Base-by-base conservation (phyloP, 1,140 invertebrate genomes). In the Paraescarpia echinospica region DNA sequence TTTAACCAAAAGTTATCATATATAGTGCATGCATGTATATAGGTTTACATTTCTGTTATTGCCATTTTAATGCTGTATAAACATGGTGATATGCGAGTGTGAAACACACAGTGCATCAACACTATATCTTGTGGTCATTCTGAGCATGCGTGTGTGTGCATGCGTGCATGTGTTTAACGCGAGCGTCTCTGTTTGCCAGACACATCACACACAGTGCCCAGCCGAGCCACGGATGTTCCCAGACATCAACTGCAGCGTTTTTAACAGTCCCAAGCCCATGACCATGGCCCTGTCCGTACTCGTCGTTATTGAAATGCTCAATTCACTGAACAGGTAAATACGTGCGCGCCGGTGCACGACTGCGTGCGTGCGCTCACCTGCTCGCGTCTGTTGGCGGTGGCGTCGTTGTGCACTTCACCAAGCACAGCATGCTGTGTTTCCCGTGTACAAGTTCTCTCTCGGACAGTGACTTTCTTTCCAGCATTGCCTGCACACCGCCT, bases 301-400 rank as follows among this genome's bases (percentile, higher is more conserved):
- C 77, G 96, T 96, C 41, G 94, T 95, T 93, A 96, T 96, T 93
- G 96, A 96, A 93, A 96, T 96, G 96, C 94, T 96, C 92, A 96
- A 96, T 94, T 95, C 96, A 59, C 94, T 96, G 35, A 96, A 96
- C 95, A 96, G 96, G 96, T 96, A 95, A 95, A 77, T 77, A 77
- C 59, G 59, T 77, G 59, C 59, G 59, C 59, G 59, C 2, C 27
- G 8, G 22, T 27, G 59, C 22, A 31, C n/a, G n/a, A n/a, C n/a
- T n/a, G n/a, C 59, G 22, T 77, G 59, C 59, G 59, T 77, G 59
- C 59, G 27, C 22, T 2, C 59, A 0, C 94, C 95, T 95, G 59
- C 59, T 77, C 59, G 22, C 59, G 4, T 77, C 59, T 41, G 41
- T 77, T 77, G 59, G 18, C 22, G 59, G 59, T 77, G 59, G 59